Base-by-base conservation (phyloP, 2,113 vertebrate genomes). In the Lates calcarifer region DNA sequence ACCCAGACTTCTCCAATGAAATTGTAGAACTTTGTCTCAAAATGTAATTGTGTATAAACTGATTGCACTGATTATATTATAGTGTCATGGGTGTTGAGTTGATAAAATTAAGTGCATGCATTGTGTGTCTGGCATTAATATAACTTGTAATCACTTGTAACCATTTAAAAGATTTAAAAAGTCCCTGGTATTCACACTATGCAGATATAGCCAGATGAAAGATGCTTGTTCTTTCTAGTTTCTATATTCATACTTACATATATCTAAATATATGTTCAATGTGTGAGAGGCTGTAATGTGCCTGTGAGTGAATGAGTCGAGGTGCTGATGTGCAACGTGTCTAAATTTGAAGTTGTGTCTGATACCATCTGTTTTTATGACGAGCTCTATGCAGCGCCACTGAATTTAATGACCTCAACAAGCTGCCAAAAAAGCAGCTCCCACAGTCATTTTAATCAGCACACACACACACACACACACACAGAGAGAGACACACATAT, bases 331-430 rank as follows among this genome's bases (percentile, higher is more conserved):
- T 78, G 76, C 5, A 20, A 58, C 26, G 13, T 49, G 57, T 87
- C 90, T 94, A 90, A 90, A 91, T 93, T 91, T 92, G 89, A 89
- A 76, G 43, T 35, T 66, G 63, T n/a, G 83, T 73, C 67, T 84
- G 56, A 83, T 77, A 86, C 41, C 7, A 55, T 62, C 76, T 85
- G 77, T 91, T 89, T 91, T 92, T 90, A 90, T 84, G 82, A 77
- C 10, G 24, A 62, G 62, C 82, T 79, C 66, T 5, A 13, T 85
- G 77, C 63, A 69, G 77, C 81, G 13, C 39, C 1, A 24, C 61
- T 81, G 57, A 89, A 89, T 88, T 87, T 67, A 91, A 91, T 83
- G 80, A 77, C 77, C 74, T 24, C 26, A 71, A 82, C 71, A 65
- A 83, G 80, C 79, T 91, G 88, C 85, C 87, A 92, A 61, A 85